Conservation (phyloP, 2,113 vertebrate genomes). For the Lamprotornis superbus region DNA sequence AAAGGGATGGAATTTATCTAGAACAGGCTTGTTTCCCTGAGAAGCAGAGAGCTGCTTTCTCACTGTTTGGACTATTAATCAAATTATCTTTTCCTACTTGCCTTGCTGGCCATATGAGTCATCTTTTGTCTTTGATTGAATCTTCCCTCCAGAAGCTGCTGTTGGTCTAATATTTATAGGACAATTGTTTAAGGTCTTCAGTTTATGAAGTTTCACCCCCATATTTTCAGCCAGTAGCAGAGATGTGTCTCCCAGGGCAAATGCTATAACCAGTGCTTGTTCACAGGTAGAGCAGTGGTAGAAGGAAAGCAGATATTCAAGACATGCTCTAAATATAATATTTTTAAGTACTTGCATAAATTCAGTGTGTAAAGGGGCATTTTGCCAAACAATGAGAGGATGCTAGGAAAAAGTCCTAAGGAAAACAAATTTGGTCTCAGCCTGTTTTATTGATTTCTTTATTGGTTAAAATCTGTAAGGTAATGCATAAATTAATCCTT, state of each 20-base stretch:
- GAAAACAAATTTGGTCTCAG: neutral
- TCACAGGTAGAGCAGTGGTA: neutral
- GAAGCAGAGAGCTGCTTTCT: neutral
- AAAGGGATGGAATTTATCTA: neutral
- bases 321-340: neutral
- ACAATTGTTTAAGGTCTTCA: neutral
- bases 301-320: neutral
- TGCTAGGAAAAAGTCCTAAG: neutral
- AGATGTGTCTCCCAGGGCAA: neutral
- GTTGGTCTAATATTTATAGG: neutral
- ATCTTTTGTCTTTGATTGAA: neutral
- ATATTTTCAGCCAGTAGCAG: neutral
- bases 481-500: neutral
- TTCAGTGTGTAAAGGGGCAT: neutral
- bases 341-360: neutral
- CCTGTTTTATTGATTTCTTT: neutral
- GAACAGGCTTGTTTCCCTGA: neutral
- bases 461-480: neutral
- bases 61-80: neutral
- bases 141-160: neutral
- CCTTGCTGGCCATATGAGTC: neutral
- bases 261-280: neutral
- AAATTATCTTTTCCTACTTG: neutral
- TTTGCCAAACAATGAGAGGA: neutral
- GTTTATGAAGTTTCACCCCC: neutral